A percentile compares a stretch with the other conserved stretches of the same genome.
These are phyloP conservation scores for Metridium senile DNA, from an alignment of 92 coral and sea anemone genomes.

Conservation along the genomic window DNA sequence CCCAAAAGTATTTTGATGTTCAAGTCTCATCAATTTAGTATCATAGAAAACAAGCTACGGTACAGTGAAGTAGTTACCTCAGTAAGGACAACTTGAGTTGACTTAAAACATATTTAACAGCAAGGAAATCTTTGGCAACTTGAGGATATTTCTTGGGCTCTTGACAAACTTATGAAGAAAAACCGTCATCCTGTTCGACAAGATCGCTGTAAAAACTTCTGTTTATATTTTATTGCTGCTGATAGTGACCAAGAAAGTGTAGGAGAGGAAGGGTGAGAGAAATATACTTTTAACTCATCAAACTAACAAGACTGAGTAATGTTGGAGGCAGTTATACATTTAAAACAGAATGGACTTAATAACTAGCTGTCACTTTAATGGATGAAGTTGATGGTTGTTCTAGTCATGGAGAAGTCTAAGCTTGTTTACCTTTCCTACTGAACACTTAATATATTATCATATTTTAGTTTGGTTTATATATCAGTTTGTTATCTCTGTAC, in stretches of 20 bases:
- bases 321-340: not conserved
- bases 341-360: no score
- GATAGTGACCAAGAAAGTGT: constrained; percentile 64
- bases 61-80: not conserved
- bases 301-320: not conserved
- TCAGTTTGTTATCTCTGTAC: no score
- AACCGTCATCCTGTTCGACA: constrained; percentile 41
- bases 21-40: not conserved
- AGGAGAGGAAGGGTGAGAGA: constrained; percentile 49
- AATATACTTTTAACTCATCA: not conserved
- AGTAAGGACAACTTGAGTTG: no score
- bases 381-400: no score
- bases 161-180: constrained; percentile 67
- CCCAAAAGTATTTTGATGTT: constrained; percentile 47
- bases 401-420: no score
- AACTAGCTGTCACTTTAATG: no score
- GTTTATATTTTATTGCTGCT: constrained; percentile 72
- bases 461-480: no score
- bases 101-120: no score
- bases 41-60: not conserved
- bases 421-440: no score
- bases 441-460: no score
- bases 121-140: not conserved
- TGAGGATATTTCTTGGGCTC: no score
- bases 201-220: constrained; percentile 64